A percentile compares a stretch with the other conserved stretches of the same genome.
These are phyloP conservation scores for Zaprionus obscuricornis DNA, from an alignment of 2,888 invertebrate species.

Conservation along the genomic window DNA sequence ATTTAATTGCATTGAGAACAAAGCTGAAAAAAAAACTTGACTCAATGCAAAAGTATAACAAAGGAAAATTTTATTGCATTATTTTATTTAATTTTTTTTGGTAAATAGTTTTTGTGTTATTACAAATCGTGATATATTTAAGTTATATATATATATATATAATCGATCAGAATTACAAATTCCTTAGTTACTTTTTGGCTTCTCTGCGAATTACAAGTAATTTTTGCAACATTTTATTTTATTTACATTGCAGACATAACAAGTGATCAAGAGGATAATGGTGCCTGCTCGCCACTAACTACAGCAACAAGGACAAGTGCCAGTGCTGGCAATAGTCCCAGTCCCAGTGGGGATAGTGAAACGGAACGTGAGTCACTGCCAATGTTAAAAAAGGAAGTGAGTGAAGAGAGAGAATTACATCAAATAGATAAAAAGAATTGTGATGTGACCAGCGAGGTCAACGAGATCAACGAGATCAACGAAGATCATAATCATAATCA, in stretches of 20 bases:
- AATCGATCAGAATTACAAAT: no score
- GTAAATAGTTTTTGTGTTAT: no score
- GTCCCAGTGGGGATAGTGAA: slow-evolving; percentile 63
- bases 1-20: no score
- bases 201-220: neutral
- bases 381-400: slow-evolving; percentile 18
- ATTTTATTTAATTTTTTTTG: no score
- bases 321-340: slow-evolving; percentile 55
- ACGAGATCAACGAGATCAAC: slow-evolving; percentile 7
- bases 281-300: slow-evolving; percentile 81
- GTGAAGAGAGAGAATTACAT: slow-evolving; percentile 18
- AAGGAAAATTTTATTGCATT: no score
- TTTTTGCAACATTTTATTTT: neutral
- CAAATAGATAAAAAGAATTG: slow-evolving; percentile 26
- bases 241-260: slow-evolving; percentile 74
- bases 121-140: no score
- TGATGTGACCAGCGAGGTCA: no score
- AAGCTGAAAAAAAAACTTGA: no score
- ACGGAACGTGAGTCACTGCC: slow-evolving; percentile 2
- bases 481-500: slow-evolving; percentile 48
- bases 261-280: slow-evolving; percentile 83
- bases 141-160: no score
- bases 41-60: no score
- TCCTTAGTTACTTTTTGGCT: neutral
- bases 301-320: slow-evolving; percentile 56